Percentiles rank a stretch among this genome's conserved stretches.
phyloP scores from a whole-genome alignment of 2,797 vertebrate species.

The Pempheris klunzingeri region DNA sequence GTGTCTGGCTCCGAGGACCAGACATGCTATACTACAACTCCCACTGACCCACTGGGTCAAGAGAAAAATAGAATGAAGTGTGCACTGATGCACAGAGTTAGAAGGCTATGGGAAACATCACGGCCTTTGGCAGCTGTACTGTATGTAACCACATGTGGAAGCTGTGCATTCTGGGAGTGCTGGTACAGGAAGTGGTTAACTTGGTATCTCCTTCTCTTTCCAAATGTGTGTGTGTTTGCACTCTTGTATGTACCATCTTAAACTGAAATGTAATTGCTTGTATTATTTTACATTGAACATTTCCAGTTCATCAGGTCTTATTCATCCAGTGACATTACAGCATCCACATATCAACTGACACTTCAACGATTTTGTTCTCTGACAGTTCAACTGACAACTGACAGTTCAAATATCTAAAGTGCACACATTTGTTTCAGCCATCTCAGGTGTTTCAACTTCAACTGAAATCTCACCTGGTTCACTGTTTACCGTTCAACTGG shows the following conservation, averaged over 20 bases:
- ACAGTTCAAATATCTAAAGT: too few species aligned
- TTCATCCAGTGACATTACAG: too few species aligned
- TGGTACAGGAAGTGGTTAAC: conserved; percentile 49
- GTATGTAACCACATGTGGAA: conserved; percentile 45
- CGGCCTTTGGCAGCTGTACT: conserved; percentile 20
- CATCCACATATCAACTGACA: too few species aligned
- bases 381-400: too few species aligned
- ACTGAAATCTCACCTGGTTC: too few species aligned
- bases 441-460: not conserved
- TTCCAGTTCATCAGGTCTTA: not conserved
- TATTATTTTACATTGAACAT: not conserved
- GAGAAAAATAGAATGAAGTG: conserved; percentile 22
- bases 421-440: not conserved
- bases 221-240: not conserved
- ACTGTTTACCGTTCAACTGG: too few species aligned
- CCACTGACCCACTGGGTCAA: not conserved
- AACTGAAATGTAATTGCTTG: not conserved
- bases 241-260: not conserved
- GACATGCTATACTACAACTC: not conserved
- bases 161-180: conserved; percentile 40
- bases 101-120: conserved; percentile 58
- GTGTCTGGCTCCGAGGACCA: conserved; percentile 12
- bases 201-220: conserved; percentile 13
- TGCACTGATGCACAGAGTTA: not conserved
- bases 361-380: too few species aligned